phyloP scores from a whole-genome alignment of 2,113 vertebrate species.

The Rhinoderma darwinii region DNA sequence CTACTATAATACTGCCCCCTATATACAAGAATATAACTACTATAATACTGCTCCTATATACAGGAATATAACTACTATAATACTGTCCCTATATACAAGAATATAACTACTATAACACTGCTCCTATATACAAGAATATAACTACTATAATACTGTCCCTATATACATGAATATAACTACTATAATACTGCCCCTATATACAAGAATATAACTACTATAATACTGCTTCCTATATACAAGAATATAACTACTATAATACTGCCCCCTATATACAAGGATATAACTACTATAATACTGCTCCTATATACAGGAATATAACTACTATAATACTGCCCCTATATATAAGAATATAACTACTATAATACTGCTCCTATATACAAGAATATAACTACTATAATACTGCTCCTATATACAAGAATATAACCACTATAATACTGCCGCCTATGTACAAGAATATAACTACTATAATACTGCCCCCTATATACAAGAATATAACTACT shows the following conservation, averaged over 20 bases:
- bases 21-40: neutral
- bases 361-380: no score
- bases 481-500: no score
- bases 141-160: slow-evolving; percentile 1
- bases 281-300: neutral
- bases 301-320: neutral
- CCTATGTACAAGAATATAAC: no score
- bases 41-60: neutral
- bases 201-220: slow-evolving; percentile 17
- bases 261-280: neutral
- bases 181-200: neutral
- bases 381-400: no score
- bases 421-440: no score
- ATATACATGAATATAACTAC: slow-evolving; percentile 7
- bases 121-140: neutral
- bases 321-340: neutral
- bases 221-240: neutral
- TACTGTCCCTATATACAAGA: no score
- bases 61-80: slow-evolving; percentile 4
- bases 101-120: no score
- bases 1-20: no score
- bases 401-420: no score
- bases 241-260: slow-evolving; percentile 19
- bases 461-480: no score
- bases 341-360: no score